Base-by-base conservation (phyloP, 2,888 invertebrate species). In the Tridacna crocea region DNA sequence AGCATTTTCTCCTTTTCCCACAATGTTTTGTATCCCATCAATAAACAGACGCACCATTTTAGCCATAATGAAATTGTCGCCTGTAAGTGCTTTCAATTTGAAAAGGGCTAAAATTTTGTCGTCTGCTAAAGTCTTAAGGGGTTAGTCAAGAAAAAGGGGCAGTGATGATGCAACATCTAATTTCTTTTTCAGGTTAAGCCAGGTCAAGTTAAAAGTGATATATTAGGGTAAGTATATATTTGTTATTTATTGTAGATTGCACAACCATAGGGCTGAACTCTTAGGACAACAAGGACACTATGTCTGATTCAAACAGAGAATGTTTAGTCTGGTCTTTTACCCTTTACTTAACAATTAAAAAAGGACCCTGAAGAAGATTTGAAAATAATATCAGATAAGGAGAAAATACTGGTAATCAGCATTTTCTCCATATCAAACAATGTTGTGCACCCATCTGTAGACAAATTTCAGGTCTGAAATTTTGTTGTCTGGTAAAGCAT, bases 131-230 rank as follows among this genome's bases (percentile, higher is more conserved):
- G 61, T n/a, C 2, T 1, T 61, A 61, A 1, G 61, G 24, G 61
- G 11, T 61, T 61, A 1, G 13, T n/a, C 22, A 26, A 24, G 13
- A 22, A 61, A 61, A 61, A 36, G 36, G 36, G 36, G 36, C 36
- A 36, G 36, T 36, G 36, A 36, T 36, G 36, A 36, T 13, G 13
- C 13, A 61, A 22, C 15, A 61, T 61, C 2, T 4, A 51, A 51
- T 46, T 47, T 74, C 46, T 74, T 47, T 80, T 89, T 58, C 88
- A 92, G 92, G 90, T 92, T 83, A 91, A 90, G 82, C 90, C 91
- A 82, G 91, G 90, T 76, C 89, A 90, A 80, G 84, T 88, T 78
- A 87, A 86, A 82, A 87, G 82, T 85, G 89, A 88, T 82, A 79
- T 75, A 68, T 63, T 88, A 82, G 85, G 87, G 89, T 90, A 82